A percentile compares a stretch with the other conserved stretches of the same genome.
Evolutionary conservation across 2,888 invertebrate species (phyloP).

Genomic region (Heliothis peltigera): DNA sequence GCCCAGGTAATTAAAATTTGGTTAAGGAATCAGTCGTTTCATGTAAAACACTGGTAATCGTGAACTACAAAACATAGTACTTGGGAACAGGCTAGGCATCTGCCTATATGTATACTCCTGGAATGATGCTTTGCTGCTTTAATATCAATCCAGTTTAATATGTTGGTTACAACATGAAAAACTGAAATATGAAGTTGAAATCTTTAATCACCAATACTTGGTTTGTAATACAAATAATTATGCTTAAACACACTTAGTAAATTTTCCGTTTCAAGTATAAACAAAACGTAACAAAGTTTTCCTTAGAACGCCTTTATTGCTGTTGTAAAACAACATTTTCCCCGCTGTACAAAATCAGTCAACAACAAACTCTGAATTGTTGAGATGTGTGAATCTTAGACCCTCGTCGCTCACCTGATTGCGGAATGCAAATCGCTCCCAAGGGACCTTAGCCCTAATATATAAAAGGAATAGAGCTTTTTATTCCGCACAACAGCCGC

Average conservation of each 20-base stretch:
- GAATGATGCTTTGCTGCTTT: too few relatives aligned
- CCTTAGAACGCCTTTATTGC: slow-evolving; percentile 52
- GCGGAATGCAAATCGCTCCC: slow-evolving; percentile 77
- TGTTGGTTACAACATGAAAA: too few relatives aligned
- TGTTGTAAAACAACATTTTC: slow-evolving; percentile 65
- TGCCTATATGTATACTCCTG: too few relatives aligned
- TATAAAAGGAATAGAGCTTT: slow-evolving; percentile 70
- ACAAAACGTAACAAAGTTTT: slow-evolving; percentile 48
- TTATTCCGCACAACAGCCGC: slow-evolving; percentile 66
- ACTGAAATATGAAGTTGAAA: too few relatives aligned
- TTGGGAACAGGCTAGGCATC: too few relatives aligned
- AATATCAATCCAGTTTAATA: too few relatives aligned
- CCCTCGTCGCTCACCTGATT: slow-evolving; percentile 81
- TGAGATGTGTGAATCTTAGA: slow-evolving; percentile 75
- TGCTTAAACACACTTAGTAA: slow-evolving; percentile 21
- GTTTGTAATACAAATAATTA: too few relatives aligned
- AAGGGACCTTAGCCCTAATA: slow-evolving; percentile 72
- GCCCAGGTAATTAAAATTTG: too few relatives aligned
- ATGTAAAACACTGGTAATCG: too few relatives aligned
- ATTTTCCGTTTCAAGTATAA: slow-evolving; percentile 35
- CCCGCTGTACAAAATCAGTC: slow-evolving; percentile 70
- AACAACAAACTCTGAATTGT: slow-evolving; percentile 73
- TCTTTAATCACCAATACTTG: too few relatives aligned
- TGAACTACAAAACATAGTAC: too few relatives aligned
- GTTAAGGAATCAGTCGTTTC: too few relatives aligned